Percentiles rank a stretch among this genome's conserved stretches.
Conservation (phyloP, 2,113 vertebrate genomes). For the zebrafish (Danio rerio) region DNA sequence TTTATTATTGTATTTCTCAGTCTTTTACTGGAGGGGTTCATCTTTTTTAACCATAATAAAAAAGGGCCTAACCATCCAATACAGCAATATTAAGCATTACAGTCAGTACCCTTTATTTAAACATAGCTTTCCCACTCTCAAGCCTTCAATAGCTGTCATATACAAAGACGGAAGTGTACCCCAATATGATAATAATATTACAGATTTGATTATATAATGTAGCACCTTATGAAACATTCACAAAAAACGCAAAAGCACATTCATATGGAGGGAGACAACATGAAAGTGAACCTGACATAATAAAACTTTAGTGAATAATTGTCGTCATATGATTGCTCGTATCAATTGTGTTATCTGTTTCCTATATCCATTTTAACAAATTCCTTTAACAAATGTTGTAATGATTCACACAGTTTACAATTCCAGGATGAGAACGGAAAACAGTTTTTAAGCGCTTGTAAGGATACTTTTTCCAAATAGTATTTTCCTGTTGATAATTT, state of each 20-base stretch:
- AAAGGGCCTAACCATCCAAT: background rate
- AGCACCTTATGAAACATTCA: background rate
- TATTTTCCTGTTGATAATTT: background rate
- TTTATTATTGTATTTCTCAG: background rate
- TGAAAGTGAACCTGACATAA: background rate
- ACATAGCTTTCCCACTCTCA: background rate
- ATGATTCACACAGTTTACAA: background rate
- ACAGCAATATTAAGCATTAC: background rate
- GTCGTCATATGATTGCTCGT: background rate
- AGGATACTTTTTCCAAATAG: too few species aligned
- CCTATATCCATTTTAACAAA: background rate
- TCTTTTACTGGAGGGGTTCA: background rate
- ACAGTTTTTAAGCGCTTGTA: too few species aligned
- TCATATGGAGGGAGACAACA: background rate
- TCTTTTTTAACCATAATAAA: background rate
- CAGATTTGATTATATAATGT: background rate
- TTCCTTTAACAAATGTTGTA: background rate
- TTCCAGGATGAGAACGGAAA: background rate
- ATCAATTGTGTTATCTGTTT: background rate
- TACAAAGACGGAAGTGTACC: background rate
- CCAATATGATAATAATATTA: background rate
- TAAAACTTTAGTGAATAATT: too few species aligned
- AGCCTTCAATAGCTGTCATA: background rate
- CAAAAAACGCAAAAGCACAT: background rate
- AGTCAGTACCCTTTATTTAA: constrained; percentile 6